Evolutionary conservation across 2,797 vertebrate species (phyloP).

Genomic region (Stomatorhinus walkeri): DNA sequence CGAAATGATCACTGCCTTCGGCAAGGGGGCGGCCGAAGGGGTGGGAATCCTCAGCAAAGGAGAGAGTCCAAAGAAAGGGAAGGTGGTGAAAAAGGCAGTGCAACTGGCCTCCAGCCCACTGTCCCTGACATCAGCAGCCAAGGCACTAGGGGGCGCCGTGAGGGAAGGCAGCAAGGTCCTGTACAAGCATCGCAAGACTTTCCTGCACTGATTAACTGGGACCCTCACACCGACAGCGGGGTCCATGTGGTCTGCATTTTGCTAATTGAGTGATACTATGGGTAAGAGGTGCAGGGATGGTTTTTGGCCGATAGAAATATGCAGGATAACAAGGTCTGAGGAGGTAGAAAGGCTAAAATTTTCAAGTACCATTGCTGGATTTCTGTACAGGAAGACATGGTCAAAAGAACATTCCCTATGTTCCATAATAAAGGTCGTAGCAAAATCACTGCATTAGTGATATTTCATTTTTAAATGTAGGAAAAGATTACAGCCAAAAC

Average conservation of each 20-base stretch:
- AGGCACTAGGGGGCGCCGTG: constrained; percentile 57
- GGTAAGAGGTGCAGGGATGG: not conserved
- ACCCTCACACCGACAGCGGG: not conserved
- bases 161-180: constrained; percentile 62
- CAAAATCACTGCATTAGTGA: not conserved
- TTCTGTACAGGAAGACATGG: not conserved
- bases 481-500: not conserved
- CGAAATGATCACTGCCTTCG: constrained; percentile 57
- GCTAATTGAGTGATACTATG: not conserved
- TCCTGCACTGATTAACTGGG: constrained; percentile 35
- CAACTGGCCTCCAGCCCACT: constrained; percentile 56
- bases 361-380: not conserved
- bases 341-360: not conserved
- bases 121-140: constrained; percentile 54
- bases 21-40: constrained; percentile 60
- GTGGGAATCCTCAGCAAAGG: constrained; percentile 55
- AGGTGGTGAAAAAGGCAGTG: constrained; percentile 53
- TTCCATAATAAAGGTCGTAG: not conserved
- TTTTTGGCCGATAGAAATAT: not conserved
- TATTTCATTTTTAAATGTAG: not conserved
- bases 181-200: constrained; percentile 56
- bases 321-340: not conserved
- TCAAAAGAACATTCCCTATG: not conserved
- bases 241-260: not conserved
- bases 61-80: constrained; percentile 52